These are phyloP conservation scores for Clytia hemisphaerica DNA, from an alignment of 30 jellyfish, hydroid and myxozoan species.

Conservation along the genomic window DNA sequence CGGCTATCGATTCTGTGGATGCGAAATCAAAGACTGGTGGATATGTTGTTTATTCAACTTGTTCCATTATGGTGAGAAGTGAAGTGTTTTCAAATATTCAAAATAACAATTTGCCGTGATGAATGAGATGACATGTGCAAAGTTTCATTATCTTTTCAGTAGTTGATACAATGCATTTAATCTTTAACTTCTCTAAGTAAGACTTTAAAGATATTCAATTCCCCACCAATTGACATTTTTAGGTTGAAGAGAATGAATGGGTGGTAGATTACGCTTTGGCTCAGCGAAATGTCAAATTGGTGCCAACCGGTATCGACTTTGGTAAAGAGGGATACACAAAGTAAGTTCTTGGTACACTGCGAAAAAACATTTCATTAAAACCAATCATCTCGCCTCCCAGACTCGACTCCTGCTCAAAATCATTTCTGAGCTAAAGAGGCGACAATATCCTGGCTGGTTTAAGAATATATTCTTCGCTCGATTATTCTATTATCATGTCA, in stretches of 20 bases:
- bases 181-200: no score
- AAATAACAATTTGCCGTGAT: no score
- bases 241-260: constrained; percentile 97
- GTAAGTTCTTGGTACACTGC: constrained; percentile 37
- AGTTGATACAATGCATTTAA: no score
- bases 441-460: no score
- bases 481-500: no score
- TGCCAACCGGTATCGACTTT: constrained; percentile 87
- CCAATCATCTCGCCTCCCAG: not conserved
- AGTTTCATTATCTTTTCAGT: no score
- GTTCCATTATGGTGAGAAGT: constrained; percentile 76
- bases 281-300: constrained; percentile 76
- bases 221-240: not conserved
- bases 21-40: constrained; percentile 96
- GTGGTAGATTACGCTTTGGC: constrained; percentile 88
- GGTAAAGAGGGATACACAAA: constrained; percentile 89
- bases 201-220: no score
- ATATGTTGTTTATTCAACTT: constrained; percentile 85
- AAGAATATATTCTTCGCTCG: no score
- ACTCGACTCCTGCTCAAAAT: not conserved
- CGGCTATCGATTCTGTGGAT: constrained; percentile 98
- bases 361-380: not conserved
- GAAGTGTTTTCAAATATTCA: not conserved
- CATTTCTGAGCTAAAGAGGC: no score
- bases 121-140: no score